Evolutionary conservation across 2,888 invertebrate species (phyloP), one percentile per base, ranked within the genome.

Genomic region (Cataglyphis altisquamis): DNA sequence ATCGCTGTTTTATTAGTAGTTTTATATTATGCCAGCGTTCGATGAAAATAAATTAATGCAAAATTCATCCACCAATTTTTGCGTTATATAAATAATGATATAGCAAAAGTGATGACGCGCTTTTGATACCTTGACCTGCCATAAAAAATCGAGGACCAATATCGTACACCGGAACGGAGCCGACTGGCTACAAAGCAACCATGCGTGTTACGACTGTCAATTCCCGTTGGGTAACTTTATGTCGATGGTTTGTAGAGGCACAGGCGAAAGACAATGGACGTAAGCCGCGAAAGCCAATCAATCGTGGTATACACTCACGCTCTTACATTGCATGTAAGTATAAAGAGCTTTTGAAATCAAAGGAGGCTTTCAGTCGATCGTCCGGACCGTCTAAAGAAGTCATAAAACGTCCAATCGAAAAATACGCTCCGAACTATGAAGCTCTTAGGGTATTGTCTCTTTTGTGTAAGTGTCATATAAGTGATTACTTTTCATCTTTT

Each of bases 331-430:
- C 85, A 81, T 80, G 78, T 67, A 57, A 73, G 87, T 93, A 93
- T 93, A 92, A 93, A 93, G 89, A 86, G 86, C 86, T 91, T 92
- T 92, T 89, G 91, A 88, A 91, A 91, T 90, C 85, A 86, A 89
- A 86, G 83, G 18, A 66, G 74, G 84, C 86, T 89, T 90, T 91
- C 92, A 93, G 91, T 92, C 85, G 88, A 83, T 75, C 67, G 78
- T 41, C 9, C 84, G 29, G 48, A 25, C 67, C 62, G 60, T 70
- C 60, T 45, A 62, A 63, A 29, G 55, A 74, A 75, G 68, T 36
- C 18, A 48, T 72, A 39, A 78, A 78, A 64, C 72, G 72, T 84
- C 78, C 67, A 74, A 75, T 39, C 21, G 32, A 18, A 55, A 18
- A 60, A 60, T 60, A 67, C 41, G 9, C 8, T 63, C 60, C 18